phyloP scores from a whole-genome alignment of 2,797 vertebrate species.

The Echeneis naucrates region DNA sequence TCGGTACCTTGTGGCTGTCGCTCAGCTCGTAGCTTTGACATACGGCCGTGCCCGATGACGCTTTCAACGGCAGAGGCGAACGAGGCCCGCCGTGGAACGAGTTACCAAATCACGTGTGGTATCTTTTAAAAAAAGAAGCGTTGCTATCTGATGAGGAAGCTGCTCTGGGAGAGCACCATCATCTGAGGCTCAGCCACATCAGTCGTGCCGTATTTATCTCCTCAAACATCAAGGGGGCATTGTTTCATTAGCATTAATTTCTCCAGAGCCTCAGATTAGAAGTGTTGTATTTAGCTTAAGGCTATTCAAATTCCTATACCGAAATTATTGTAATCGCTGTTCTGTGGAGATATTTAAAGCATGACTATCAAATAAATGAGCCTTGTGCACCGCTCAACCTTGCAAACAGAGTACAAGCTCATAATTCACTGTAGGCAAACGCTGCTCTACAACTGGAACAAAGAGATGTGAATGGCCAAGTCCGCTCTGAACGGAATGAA shows the following conservation, averaged over 20 bases:
- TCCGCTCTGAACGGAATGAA: conserved; percentile 38
- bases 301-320: conserved; percentile 52
- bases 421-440: conserved; percentile 50
- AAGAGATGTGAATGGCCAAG: conserved; percentile 32
- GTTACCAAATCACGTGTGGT: conserved; percentile 58
- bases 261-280: conserved; percentile 63
- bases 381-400: conserved; percentile 46
- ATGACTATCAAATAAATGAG: conserved; percentile 65
- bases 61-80: conserved; percentile 32
- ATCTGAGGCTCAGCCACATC: conserved; percentile 33
- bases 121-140: conserved; percentile 63
- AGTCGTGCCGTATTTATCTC: conserved; percentile 52
- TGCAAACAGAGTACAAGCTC: conserved; percentile 51
- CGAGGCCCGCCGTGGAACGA: conserved; percentile 28
- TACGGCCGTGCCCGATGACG: conserved; percentile 4
- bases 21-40: conserved; percentile 50
- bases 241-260: conserved; percentile 72
- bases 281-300: conserved; percentile 59
- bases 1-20: conserved; percentile 55
- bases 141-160: conserved; percentile 51
- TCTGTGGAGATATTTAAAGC: conserved; percentile 62
- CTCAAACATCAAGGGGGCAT: conserved; percentile 64
- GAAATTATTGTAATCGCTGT: conserved; percentile 47
- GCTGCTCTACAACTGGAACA: conserved; percentile 30
- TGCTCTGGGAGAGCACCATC: conserved; percentile 34